Base-by-base conservation (phyloP, 2,113 vertebrate genomes). In the Cheirogaleus medius region DNA sequence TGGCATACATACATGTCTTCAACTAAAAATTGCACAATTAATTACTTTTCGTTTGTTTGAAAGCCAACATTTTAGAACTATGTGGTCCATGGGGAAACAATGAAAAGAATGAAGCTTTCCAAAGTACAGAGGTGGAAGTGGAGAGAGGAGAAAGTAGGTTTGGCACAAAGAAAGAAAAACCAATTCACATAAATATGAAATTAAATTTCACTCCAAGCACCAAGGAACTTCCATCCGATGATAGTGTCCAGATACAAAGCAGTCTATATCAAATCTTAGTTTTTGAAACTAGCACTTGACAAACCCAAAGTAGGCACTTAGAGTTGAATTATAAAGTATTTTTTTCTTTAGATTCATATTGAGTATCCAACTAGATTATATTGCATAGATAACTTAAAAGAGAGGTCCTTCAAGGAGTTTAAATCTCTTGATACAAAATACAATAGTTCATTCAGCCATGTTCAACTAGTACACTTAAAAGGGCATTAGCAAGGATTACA, bases 401-500 rank as follows among this genome's bases (percentile, higher is more conserved):
- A 95, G 47, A 44, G n/a, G 44, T 87, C 37, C 52, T 95, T 81
- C 49, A 56, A 77, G 64, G 54, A 89, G 91, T 95, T 92, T 80
- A 93, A 91, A 90, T 86, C 78, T 91, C 86, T 91, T 78, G 49
- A 54, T 86, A 47, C 77, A 94, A 95, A 91, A 88, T n/a, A 95
- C 93, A 94, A 80, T 25, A 76, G 89, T 66, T 85, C 64, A 66
- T 82, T 89, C 78, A 94, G 93, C 47, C 52, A 80, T 8, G 6
- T 69, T 91, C 81, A 97, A 56, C 56, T 18, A 39, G 39, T 32
- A 49, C 29, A 89, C 64, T 96, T 94, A 91, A 97, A 95, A 97
- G 86, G 54, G 80, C 76, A 91, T 96, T 95, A 88, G 81, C 94
- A 87, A n/a, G 54, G 96, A 96, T 96, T 90, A 92, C 86, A 87